Conservation (phyloP, 92 coral and sea anemone genomes). For the Nematostella vectensis region DNA sequence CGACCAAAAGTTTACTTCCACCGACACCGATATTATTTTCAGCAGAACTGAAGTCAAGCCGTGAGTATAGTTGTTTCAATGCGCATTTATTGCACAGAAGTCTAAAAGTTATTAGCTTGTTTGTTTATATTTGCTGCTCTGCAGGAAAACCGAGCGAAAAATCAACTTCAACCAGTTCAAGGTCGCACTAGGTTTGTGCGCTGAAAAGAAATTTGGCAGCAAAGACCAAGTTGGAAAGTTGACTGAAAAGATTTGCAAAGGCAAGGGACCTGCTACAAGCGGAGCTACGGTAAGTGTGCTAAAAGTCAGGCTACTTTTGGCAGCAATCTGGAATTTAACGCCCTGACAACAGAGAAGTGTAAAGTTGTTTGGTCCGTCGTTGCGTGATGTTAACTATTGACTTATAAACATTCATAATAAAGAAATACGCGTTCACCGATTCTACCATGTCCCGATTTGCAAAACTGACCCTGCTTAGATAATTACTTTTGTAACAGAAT, state of each 20-base stretch:
- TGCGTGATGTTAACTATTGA: too few relatives aligned
- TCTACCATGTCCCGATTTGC: too few relatives aligned
- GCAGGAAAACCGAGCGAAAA: constrained; percentile 83
- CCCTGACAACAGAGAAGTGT: too few relatives aligned
- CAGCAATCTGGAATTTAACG: too few relatives aligned
- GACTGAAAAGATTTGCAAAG: constrained; percentile 56
- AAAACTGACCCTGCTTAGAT: too few relatives aligned
- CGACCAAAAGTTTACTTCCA: constrained; percentile 70
- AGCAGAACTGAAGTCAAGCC: constrained; percentile 83
- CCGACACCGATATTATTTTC: constrained; percentile 90
- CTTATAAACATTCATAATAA: too few relatives aligned
- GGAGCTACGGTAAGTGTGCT: constrained; percentile 91
- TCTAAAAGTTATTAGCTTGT: too few relatives aligned
- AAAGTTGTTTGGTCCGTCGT: too few relatives aligned
- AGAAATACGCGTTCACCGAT: too few relatives aligned
- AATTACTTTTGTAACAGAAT: not conserved
- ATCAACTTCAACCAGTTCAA: constrained; percentile 62
- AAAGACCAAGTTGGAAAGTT: constrained; percentile 37
- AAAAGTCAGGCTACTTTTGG: too few relatives aligned
- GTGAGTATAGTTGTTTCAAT: constrained; percentile 34
- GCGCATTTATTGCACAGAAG: not conserved
- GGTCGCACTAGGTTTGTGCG: constrained; percentile 58
- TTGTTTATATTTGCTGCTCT: too few relatives aligned
- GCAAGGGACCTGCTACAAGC: constrained; percentile 67
- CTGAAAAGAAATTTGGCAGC: constrained; percentile 70